These are phyloP conservation scores for Steinernema scapterisci DNA, from an alignment of 2,888 invertebrate genomes.

Conservation along the genomic window DNA sequence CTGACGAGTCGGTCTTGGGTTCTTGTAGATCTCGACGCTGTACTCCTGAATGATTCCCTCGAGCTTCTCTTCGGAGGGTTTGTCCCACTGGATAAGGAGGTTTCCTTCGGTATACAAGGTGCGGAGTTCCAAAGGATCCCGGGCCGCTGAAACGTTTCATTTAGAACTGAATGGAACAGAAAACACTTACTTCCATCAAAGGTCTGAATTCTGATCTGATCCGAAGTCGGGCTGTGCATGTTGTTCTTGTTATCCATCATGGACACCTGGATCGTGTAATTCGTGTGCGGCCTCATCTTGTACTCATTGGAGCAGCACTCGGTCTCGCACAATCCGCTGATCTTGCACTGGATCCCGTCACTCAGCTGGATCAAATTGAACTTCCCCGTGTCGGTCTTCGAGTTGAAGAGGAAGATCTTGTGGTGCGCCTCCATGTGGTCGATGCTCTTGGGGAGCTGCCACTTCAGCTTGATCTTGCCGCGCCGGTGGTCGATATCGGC, in stretches of 20 bases:
- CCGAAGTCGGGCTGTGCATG: too few species aligned
- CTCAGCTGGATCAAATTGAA: background rate
- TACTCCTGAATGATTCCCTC: background rate
- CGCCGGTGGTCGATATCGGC: background rate
- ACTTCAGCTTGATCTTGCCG: background rate
- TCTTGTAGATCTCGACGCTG: background rate
- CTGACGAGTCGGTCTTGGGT: background rate
- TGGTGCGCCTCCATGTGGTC: background rate
- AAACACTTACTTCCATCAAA: constrained; percentile 12
- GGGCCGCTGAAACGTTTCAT: background rate
- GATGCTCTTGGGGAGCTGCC: background rate
- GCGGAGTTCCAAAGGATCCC: background rate
- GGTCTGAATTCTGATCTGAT: background rate
- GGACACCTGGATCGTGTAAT: constrained; percentile 24
- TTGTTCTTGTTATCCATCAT: too few species aligned
- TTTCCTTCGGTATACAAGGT: background rate
- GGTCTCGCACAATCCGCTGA: background rate
- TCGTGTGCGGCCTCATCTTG: background rate
- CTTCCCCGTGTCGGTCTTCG: background rate
- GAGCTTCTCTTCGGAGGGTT: background rate
- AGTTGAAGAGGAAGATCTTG: background rate
- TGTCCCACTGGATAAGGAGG: background rate
- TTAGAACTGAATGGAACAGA: too few species aligned
- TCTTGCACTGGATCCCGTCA: background rate
- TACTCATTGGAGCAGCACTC: constrained; percentile 9